phyloP scores from a whole-genome alignment of 2,113 vertebrate genomes.

The Scomber japonicus region DNA sequence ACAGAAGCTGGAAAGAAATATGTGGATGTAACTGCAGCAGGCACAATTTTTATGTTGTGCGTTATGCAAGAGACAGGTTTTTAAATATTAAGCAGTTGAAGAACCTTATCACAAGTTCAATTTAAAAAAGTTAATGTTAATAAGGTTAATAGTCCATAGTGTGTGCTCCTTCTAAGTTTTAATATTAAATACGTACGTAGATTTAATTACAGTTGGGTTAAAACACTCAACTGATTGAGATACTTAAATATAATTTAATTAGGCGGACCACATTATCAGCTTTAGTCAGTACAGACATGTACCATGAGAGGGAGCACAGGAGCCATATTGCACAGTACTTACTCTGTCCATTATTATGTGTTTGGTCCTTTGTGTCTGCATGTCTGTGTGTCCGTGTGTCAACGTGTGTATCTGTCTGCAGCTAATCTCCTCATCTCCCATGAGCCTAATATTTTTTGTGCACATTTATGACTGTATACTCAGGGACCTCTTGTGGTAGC shows the following conservation, averaged over 20 bases:
- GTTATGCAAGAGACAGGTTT: background rate
- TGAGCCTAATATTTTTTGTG: no score
- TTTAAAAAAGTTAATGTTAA: background rate
- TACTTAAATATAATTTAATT: constrained; percentile 3
- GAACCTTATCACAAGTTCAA: background rate
- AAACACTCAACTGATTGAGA: background rate
- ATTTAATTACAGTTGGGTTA: background rate
- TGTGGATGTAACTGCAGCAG: background rate
- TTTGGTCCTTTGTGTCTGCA: no score
- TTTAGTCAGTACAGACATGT: constrained; percentile 11
- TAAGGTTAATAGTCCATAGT: background rate
- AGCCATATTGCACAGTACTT: constrained; percentile 6
- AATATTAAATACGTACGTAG: no score
- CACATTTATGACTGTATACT: no score
- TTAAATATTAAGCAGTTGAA: background rate
- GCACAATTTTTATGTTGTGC: background rate
- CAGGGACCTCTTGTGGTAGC: no score
- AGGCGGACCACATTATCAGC: constrained; percentile 17
- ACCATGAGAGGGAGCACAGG: constrained; percentile 50
- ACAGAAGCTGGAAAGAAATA: background rate
- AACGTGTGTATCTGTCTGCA: no score
- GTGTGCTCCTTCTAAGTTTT: background rate
- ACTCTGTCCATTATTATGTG: background rate
- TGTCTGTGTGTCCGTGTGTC: no score
- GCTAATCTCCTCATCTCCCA: no score